phyloP scores from a whole-genome alignment of 2,113 vertebrate genomes.

The Connochaetes taurinus region DNA sequence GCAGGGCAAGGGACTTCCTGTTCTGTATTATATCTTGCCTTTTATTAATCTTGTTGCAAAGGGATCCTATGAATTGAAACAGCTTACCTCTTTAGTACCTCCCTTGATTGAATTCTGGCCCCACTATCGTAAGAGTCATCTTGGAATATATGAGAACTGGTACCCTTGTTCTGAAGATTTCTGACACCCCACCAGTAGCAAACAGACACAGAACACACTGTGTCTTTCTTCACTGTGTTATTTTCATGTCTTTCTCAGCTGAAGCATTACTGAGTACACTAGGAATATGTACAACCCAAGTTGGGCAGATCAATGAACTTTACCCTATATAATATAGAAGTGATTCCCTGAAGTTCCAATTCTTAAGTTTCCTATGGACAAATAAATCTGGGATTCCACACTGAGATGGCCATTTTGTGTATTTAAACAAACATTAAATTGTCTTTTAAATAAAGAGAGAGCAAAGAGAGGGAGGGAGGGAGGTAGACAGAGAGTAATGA shows the following conservation, averaged over 20 bases:
- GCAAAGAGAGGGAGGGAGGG: background rate
- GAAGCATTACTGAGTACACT: too few species aligned
- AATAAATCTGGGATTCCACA: background rate
- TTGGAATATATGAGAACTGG: background rate
- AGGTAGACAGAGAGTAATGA: background rate
- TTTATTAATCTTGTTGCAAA: background rate
- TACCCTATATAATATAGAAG: background rate
- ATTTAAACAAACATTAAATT: background rate
- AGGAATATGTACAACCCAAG: background rate
- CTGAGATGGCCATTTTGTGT: background rate
- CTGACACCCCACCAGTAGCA: background rate
- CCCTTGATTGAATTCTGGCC: background rate
- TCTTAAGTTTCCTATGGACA: background rate
- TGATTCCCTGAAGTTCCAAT: background rate
- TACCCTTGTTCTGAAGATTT: background rate
- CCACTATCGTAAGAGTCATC: accelerated
- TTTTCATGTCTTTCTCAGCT: background rate
- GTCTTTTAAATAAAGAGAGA: background rate
- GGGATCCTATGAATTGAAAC: background rate
- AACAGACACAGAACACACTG: background rate
- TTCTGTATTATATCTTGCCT: background rate
- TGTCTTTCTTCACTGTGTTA: background rate
- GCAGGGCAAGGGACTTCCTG: background rate
- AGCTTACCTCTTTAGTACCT: background rate
- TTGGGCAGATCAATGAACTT: background rate